Percentiles rank a stretch among this genome's conserved stretches.
These are phyloP conservation scores for Mythimna loreyi DNA, from an alignment of 2,888 invertebrate species.

Conservation along the genomic window DNA sequence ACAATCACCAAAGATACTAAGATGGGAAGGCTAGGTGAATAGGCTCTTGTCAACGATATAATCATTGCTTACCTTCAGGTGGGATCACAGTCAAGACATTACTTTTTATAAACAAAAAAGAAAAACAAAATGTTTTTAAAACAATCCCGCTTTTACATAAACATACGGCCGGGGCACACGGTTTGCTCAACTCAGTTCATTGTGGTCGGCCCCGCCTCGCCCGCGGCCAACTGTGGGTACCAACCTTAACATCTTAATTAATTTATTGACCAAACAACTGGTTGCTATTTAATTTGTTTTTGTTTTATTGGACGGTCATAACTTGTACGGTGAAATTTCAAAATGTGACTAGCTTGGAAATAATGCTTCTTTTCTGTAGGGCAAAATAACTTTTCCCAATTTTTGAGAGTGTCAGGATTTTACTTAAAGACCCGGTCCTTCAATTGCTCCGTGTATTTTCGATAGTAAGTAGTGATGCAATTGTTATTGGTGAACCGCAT, in stretches of 20 bases:
- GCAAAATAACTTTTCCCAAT: too few species aligned
- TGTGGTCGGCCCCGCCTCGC: conserved; percentile 28
- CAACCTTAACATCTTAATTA: conserved; percentile 43
- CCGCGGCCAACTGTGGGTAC: conserved; percentile 32
- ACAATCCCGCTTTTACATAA: conserved; percentile 15
- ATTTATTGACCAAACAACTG: conserved; percentile 47
- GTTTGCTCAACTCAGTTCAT: conserved; percentile 8
- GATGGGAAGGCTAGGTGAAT: too few species aligned
- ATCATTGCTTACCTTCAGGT: too few species aligned
- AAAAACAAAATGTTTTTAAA: conserved; percentile 13
- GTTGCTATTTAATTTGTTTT: conserved; percentile 23
- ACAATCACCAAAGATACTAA: not conserved
- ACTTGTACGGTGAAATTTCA: not conserved
- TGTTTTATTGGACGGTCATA: conserved; percentile 13
- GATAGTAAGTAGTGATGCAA: too few species aligned
- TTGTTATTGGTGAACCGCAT: too few species aligned
- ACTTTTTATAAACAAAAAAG: too few species aligned
- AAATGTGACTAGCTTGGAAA: not conserved
- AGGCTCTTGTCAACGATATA: too few species aligned
- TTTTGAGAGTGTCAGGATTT: too few species aligned
- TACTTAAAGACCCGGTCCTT: too few species aligned
- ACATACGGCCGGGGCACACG: conserved; percentile 10
- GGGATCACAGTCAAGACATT: too few species aligned
- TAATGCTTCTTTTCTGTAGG: too few species aligned
- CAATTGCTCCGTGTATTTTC: too few species aligned